Evolutionary conservation across 1,140 invertebrate genomes (phyloP).

Genomic region (Carposina sasakii): DNA sequence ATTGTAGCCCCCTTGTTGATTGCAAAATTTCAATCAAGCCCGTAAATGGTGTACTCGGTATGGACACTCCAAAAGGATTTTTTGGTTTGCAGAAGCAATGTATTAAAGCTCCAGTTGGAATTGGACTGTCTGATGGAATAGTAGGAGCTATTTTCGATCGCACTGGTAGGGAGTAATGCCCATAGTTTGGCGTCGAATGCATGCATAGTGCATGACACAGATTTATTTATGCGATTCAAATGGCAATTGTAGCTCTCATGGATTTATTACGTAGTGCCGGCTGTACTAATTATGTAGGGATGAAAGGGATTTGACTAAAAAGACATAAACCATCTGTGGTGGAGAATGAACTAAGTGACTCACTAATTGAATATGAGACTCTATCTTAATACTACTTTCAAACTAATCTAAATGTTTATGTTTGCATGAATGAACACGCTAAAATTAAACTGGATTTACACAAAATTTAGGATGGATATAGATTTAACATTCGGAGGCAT

Average conservation of each 20-base stretch:
- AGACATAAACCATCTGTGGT: slow-evolving; percentile 34
- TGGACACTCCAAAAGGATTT: slow-evolving; percentile 62
- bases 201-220: slow-evolving; percentile 58
- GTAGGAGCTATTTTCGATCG: slow-evolving; percentile 36
- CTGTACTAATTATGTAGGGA: slow-evolving; percentile 56
- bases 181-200: slow-evolving; percentile 45
- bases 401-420: no score
- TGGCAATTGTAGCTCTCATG: slow-evolving; percentile 50
- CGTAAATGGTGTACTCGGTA: slow-evolving; percentile 64
- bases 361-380: slow-evolving; percentile 19
- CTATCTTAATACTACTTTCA: no score
- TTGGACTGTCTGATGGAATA: slow-evolving; percentile 25
- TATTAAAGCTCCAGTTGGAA: slow-evolving; percentile 27
- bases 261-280: slow-evolving; percentile 52
- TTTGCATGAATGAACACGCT: no score
- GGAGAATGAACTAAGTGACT: slow-evolving; percentile 18
- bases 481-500: no score
- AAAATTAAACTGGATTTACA: no score
- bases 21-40: slow-evolving; percentile 70
- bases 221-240: slow-evolving; percentile 67
- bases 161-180: slow-evolving; percentile 16
- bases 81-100: slow-evolving; percentile 51
- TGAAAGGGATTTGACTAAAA: slow-evolving; percentile 42
- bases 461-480: no score
- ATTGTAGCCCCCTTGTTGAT: slow-evolving; percentile 61